phyloP scores from a whole-genome alignment of 1,140 invertebrate species.

The Apis florea region DNA sequence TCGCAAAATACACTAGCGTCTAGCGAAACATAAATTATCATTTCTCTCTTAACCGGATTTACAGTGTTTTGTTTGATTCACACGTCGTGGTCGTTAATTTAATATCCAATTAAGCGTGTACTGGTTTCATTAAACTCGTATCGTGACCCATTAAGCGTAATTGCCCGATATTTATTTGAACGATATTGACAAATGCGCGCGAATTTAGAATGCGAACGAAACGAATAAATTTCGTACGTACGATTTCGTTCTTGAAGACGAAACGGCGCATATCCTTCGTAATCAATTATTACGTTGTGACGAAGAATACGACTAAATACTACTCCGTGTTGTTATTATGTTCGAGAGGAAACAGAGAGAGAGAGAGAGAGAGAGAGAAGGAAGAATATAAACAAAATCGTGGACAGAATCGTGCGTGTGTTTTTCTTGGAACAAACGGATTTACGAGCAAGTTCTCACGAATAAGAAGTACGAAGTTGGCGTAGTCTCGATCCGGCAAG shows the following conservation, averaged over 20 bases:
- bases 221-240: background rate
- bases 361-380: no score
- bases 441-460: no score
- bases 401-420: no score
- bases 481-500: background rate
- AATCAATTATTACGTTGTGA: no score
- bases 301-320: no score
- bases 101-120: constrained; percentile 62
- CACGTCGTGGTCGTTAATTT: constrained; percentile 62
- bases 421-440: no score
- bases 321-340: no score
- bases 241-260: no score
- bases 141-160: constrained; percentile 59
- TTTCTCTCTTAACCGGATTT: constrained; percentile 60
- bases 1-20: constrained; percentile 22
- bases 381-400: no score
- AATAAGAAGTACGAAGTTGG: no score
- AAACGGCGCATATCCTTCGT: no score
- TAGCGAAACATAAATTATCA: constrained; percentile 50
- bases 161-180: constrained; percentile 53
- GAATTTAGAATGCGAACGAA: background rate
- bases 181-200: constrained; percentile 45
- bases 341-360: no score
- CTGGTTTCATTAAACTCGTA: constrained; percentile 59
- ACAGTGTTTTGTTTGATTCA: constrained; percentile 59